Conservation (phyloP, 2,113 vertebrate species). For the Apteryx owenii region DNA sequence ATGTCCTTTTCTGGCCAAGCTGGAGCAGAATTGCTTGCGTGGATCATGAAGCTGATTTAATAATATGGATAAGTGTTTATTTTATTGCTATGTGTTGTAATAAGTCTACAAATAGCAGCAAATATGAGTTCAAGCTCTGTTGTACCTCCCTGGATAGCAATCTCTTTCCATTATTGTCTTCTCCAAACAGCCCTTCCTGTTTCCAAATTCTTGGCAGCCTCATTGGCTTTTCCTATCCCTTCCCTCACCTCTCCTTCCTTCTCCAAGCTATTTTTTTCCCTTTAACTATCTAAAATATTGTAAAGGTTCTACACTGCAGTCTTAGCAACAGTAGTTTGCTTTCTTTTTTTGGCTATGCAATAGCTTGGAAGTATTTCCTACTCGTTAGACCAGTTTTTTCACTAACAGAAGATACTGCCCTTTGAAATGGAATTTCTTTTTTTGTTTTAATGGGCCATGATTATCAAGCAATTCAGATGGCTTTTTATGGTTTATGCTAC, state of each 20-base stretch:
- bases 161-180: neutral
- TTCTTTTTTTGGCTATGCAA: neutral
- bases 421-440: neutral
- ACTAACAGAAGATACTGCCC: neutral
- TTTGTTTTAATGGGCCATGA: neutral
- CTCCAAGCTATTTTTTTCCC: neutral
- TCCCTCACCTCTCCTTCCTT: neutral
- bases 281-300: neutral
- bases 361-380: neutral
- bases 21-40: neutral
- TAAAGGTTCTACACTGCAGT: neutral
- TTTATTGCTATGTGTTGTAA: neutral
- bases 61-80: neutral
- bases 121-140: neutral
- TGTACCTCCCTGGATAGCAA: neutral
- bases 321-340: neutral
- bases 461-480: neutral
- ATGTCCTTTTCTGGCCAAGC: neutral
- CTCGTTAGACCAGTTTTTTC: neutral
- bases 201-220: neutral
- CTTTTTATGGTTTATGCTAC: neutral
- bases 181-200: neutral
- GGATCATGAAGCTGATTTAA: neutral
- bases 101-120: neutral
- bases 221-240: neutral